phyloP scores from a whole-genome alignment of 2,113 vertebrate species.

The Lota lota region DNA sequence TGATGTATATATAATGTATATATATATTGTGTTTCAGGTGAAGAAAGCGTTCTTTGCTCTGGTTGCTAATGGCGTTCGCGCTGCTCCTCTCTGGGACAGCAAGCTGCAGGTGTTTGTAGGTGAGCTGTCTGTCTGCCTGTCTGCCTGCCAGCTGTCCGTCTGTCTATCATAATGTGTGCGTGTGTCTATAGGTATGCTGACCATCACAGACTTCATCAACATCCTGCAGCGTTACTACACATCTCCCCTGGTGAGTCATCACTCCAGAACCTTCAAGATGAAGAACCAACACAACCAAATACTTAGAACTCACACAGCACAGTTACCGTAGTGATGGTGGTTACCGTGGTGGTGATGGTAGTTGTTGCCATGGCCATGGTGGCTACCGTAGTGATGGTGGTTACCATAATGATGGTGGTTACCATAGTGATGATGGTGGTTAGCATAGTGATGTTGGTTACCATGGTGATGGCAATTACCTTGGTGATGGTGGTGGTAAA shows the following conservation, averaged over 20 bases:
- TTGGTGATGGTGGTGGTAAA: too few relatives aligned
- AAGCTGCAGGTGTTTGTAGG: not conserved
- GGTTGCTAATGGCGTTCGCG: too few relatives aligned
- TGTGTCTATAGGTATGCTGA: constrained; percentile 86
- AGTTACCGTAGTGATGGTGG: not conserved
- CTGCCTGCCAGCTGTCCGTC: not conserved
- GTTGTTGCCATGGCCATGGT: too few relatives aligned
- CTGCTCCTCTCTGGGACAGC: too few relatives aligned
- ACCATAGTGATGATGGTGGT: not conserved
- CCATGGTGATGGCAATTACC: too few relatives aligned
- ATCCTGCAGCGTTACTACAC: constrained; percentile 95
- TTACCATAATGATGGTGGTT: too few relatives aligned
- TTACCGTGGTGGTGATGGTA: too few relatives aligned
- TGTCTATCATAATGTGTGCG: constrained; percentile 1
- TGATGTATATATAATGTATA: not conserved
- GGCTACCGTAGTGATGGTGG: too few relatives aligned
- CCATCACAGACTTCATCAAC: constrained; percentile 97
- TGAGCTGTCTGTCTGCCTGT: constrained; percentile 1
- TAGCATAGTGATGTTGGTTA: too few relatives aligned
- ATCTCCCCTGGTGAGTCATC: constrained; percentile 86
- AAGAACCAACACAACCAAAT: not conserved
- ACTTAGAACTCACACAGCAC: not conserved
- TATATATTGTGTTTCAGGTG: not conserved
- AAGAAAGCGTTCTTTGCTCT: too few relatives aligned
- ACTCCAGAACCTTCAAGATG: not conserved